phyloP scores from a whole-genome alignment of 2,113 vertebrate genomes.

The Hemichromis elongatus region DNA sequence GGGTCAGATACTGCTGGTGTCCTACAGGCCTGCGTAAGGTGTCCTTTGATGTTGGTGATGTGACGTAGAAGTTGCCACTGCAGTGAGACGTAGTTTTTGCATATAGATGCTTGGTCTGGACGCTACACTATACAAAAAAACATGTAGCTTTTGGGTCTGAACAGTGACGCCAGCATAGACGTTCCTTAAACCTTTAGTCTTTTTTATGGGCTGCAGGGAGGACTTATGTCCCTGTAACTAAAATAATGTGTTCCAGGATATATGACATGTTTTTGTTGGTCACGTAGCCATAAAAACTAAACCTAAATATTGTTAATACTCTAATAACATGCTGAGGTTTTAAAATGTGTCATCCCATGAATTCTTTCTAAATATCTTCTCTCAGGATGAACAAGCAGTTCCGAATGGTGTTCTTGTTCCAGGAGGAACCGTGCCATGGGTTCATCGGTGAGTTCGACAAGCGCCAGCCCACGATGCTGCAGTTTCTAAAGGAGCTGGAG shows the following conservation, averaged over 20 bases:
- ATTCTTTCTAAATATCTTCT: not conserved
- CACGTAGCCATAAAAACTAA: not conserved
- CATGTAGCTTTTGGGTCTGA: not conserved
- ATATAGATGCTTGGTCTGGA: not conserved
- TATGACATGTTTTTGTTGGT: not conserved
- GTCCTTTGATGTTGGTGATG: not conserved
- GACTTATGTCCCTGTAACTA: not conserved
- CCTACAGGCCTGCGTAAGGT: not conserved
- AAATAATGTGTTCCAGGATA: not conserved
- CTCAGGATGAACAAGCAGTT: conserved; percentile 33
- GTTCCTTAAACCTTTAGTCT: not conserved
- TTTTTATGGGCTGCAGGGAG: not conserved
- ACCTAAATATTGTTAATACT: fast-evolving
- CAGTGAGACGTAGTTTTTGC: no score
- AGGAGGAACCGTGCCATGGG: not conserved
- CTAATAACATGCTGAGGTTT: not conserved
- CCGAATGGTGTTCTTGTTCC: conserved; percentile 31
- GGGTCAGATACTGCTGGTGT: not conserved
- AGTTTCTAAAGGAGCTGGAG: conserved; percentile 20
- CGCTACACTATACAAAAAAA: not conserved
- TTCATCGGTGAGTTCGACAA: conserved; percentile 25
- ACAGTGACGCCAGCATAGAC: fast-evolving
- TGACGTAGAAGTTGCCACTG: not conserved
- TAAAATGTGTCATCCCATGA: not conserved
- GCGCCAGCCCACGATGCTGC: conserved; percentile 5